phyloP scores from a whole-genome alignment of 1,140 invertebrate genomes.

The Trinorchestia longiramus region DNA sequence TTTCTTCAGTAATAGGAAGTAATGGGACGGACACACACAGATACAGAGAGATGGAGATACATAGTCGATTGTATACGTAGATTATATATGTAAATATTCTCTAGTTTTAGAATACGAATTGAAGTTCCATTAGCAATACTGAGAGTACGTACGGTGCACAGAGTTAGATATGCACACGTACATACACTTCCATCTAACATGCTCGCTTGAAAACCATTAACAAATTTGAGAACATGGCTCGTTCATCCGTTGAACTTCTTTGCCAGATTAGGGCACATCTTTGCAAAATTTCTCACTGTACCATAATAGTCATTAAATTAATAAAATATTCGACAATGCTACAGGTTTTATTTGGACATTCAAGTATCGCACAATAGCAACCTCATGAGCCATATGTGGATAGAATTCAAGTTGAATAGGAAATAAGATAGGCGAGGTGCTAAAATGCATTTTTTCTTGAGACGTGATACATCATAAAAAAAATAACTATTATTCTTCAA shows the following conservation, averaged over 20 bases:
- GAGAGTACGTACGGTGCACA: neutral
- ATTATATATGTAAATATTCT: too few species aligned
- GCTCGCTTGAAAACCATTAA: neutral
- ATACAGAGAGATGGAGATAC: too few species aligned
- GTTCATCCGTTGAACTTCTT: neutral
- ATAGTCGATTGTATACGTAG: too few species aligned
- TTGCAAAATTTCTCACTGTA: neutral
- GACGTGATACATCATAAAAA: neutral
- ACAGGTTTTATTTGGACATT: neutral
- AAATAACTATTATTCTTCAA: neutral
- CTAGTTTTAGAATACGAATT: neutral
- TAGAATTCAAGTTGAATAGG: too few species aligned
- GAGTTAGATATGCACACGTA: neutral
- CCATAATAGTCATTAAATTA: neutral
- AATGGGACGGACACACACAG: too few species aligned
- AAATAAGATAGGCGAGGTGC: too few species aligned
- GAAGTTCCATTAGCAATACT: neutral
- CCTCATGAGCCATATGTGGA: too few species aligned
- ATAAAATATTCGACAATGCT: neutral
- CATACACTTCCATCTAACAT: neutral
- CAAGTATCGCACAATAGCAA: neutral
- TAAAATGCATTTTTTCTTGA: neutral
- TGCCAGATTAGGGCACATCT: neutral
- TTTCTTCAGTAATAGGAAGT: too few species aligned
- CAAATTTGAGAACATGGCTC: neutral